Evolutionary conservation across 2,888 invertebrate species (phyloP), one percentile per base, ranked within the genome.

Genomic region (Lymantria monacha): DNA sequence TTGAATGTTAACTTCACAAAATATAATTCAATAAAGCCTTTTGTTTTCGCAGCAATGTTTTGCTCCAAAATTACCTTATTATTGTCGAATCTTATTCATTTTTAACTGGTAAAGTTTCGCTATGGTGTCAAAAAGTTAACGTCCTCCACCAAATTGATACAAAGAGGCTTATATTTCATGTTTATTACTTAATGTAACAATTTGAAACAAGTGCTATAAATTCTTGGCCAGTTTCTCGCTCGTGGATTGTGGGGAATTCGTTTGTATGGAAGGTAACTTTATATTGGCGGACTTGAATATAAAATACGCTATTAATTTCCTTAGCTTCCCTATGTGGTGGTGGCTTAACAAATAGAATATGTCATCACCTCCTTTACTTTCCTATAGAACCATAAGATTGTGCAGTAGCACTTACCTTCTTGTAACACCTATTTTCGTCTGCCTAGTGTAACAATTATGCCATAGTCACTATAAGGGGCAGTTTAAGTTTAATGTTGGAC

Each of bases 131-230:
- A 41, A 57, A 55, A 61, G 55, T 61, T 56, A 54, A 44, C 40
- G 49, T 48, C 37, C 15, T 9, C 22, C 22, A 15, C 22, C 22
- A 55, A 60, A 67, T 61, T 67, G 57, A 65, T 63, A 66, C 60
- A 60, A 55, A 64, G 51, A 5, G 42, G 43, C 40, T 42, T 51
- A 50, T 60, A 59, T 61, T 53, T 53, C 37, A 46, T 48, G 44
- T 59, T 57, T 53, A 57, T 46, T 42, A 43, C 51, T 61, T 53
- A 57, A 66, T 52, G 59, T 54, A 48, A 56, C 55, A 54, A 57
- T 58, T 59, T 53, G 51, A 49, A 66, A 61, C 56, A 58, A 57
- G 50, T 47, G 31, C 51, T 9, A 68, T 66, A 66, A 68, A 68
- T 68, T 57, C 48, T 22, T 45, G 51, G 44, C 44, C 49, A 15